Evolutionary conservation across 2,888 invertebrate genomes (phyloP), one percentile per base, ranked within the genome.

Genomic region (Tineola bisselliella): DNA sequence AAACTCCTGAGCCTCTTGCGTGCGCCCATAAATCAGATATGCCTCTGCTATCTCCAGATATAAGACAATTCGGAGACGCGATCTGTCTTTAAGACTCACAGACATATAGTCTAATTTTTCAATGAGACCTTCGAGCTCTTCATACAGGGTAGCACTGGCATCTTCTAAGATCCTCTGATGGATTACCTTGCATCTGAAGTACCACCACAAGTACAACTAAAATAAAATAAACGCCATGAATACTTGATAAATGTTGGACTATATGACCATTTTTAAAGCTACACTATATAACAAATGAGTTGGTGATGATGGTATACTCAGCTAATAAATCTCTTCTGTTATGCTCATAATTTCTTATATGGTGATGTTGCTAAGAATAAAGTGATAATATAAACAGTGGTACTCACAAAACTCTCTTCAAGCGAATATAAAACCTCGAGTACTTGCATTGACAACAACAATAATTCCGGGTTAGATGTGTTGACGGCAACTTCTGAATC

Each of bases 111-210:
- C 72, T 5, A 88, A 66, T 64, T 82, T 79, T 0, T 80, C 78
- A 43, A 88, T 82, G 13, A 89, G 70, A 6, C 80, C 67, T 65
- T 91, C 90, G 10, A 90, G 77, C 62, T 89, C 87, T 12, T 89
- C 82, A 62, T 91, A 90, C 0, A 95, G 69, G n/a, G 88, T 79
- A 2, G 90, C 90, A 44, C 94, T 92, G 63, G 90, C 84, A 67
- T 96, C 95, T 67, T 95, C 94, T 12, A 97, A 73, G 33, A 92
- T 79, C 66, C 89, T 87, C 73, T 97, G 96, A 72, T 96, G 95
- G 8, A 93, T 75, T 57, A 90, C 89, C 66, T 93, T 87, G 61
- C 90, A 84, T 67, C 97, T 89, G 69, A 96, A 86, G 65, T 89
- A 79, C 97, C 95, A 95, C 93, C 92, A 92, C 31, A 88, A 64